These are phyloP conservation scores for Platysteira castanea DNA, from an alignment of 2,113 vertebrate genomes.

Conservation along the genomic window DNA sequence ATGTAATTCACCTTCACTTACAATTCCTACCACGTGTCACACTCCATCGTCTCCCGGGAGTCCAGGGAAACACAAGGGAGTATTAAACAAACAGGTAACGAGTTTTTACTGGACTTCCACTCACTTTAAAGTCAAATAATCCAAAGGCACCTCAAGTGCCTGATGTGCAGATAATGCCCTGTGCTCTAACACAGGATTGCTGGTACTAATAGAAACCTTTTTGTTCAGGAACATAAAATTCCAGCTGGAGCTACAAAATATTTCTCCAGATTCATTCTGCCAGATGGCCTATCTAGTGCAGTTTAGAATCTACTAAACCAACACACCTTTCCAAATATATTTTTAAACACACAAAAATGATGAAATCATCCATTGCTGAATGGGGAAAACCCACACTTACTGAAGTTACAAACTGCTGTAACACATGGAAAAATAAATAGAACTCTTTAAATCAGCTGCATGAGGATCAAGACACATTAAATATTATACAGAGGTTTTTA, in stretches of 20 bases:
- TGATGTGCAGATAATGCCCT: not conserved
- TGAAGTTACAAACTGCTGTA: not conserved
- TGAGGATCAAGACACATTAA: not conserved
- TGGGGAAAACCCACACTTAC: not conserved
- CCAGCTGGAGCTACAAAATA: not conserved
- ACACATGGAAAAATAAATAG: accelerated
- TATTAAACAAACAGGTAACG: not conserved
- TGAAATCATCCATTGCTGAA: not conserved
- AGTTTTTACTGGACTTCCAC: not conserved
- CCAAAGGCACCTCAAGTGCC: not conserved
- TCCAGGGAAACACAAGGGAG: not conserved
- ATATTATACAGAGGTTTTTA: accelerated
- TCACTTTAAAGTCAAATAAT: not conserved
- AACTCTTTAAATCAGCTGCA: not conserved
- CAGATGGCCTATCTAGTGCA: not conserved
- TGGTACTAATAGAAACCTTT: not conserved
- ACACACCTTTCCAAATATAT: not conserved
- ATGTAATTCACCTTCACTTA: not conserved
- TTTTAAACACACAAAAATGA: not conserved
- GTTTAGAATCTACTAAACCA: not conserved
- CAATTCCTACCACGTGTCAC: not conserved
- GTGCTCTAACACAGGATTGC: not conserved
- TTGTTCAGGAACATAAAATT: not conserved
- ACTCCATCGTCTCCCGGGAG: not conserved
- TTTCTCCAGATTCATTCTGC: not conserved